These are phyloP conservation scores for Gymnocypris eckloni DNA, from an alignment of 2,797 vertebrate species.

Conservation along the genomic window DNA sequence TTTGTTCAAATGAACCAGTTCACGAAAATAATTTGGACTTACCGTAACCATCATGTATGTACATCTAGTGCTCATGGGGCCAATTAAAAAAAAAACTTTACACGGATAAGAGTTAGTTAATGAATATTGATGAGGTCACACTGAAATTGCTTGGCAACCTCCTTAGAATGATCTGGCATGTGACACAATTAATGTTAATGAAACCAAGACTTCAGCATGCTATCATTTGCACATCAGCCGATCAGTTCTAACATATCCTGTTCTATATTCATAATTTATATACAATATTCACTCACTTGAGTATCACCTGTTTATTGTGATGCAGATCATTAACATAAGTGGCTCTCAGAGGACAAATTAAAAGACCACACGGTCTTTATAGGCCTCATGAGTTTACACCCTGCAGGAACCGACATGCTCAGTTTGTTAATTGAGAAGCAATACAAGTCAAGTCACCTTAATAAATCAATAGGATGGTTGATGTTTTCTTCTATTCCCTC, in stretches of 20 bases:
- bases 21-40: not conserved
- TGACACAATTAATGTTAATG: not conserved
- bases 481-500: not conserved
- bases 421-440: not conserved
- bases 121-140: not conserved
- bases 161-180: not conserved
- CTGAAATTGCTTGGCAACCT: not conserved
- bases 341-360: not conserved
- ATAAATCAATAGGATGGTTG: not conserved
- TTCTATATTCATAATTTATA: not conserved
- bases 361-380: not conserved
- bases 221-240: not conserved
- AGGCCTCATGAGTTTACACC: not conserved
- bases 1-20: not conserved
- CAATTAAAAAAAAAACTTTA: not conserved
- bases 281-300: not conserved
- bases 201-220: not conserved
- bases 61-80: not conserved
- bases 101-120: not conserved
- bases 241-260: not conserved
- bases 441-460: not conserved
- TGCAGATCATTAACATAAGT: constrained; percentile 2
- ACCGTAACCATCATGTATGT: not conserved
- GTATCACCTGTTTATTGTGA: constrained; percentile 2
- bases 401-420: not conserved